Evolutionary conservation across 2,888 invertebrate species (phyloP).

Genomic region (Cryptocheilus praepositus): DNA sequence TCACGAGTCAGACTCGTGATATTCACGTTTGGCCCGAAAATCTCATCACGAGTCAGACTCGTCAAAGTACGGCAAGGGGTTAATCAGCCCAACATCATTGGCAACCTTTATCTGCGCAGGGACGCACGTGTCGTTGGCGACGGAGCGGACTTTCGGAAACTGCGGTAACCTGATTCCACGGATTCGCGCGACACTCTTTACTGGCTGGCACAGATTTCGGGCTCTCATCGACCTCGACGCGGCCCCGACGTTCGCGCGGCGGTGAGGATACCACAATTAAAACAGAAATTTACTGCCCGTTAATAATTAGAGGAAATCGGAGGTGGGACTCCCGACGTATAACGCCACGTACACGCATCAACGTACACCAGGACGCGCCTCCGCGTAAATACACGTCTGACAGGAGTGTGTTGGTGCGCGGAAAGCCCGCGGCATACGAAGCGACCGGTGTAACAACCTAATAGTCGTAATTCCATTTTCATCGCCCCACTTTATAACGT

Average conservation of each 20-base stretch:
- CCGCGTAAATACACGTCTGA: not conserved
- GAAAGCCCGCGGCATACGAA: too few species aligned
- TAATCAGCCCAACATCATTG: too few species aligned
- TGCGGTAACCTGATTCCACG: too few species aligned
- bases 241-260: conserved; percentile 12
- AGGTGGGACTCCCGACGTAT: not conserved
- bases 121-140: too few species aligned
- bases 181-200: conserved; percentile 17
- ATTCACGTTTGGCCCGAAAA: too few species aligned
- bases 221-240: conserved; percentile 33
- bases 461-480: conserved; percentile 47
- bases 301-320: conserved; percentile 48
- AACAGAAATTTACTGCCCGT: conserved; percentile 48
- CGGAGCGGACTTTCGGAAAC: too few species aligned
- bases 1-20: too few species aligned
- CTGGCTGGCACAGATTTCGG: conserved; percentile 40
- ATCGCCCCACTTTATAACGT: conserved; percentile 36
- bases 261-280: conserved; percentile 37
- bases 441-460: conserved; percentile 37
- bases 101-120: too few species aligned
- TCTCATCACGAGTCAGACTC: too few species aligned
- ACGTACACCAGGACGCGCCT: not conserved
- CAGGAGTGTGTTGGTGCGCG: too few species aligned
- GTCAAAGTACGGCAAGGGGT: too few species aligned
- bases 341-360: too few species aligned